Percentiles rank a stretch among this genome's conserved stretches.
These are phyloP conservation scores for Capra hircus DNA, from an alignment of 2,113 vertebrate genomes.

Conservation along the genomic window DNA sequence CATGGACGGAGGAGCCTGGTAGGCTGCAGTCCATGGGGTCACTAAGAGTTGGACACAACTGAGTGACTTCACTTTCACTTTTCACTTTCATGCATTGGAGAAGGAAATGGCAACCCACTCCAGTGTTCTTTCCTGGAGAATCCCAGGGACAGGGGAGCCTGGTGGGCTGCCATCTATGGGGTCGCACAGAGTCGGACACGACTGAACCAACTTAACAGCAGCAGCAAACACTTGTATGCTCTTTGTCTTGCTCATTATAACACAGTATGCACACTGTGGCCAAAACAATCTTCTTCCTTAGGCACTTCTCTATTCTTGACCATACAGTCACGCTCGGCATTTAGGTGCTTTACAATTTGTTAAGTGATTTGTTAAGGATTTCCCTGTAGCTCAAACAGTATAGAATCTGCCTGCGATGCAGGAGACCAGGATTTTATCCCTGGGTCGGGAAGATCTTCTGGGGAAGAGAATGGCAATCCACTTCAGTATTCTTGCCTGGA, in stretches of 20 bases:
- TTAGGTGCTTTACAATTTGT: neutral
- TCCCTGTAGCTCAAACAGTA: neutral
- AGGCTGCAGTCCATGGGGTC: too few species aligned
- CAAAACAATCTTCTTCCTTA: neutral
- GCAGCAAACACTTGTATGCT: neutral
- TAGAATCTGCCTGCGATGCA: neutral
- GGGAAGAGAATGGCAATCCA: neutral
- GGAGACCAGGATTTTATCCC: neutral
- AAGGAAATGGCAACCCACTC: too few species aligned
- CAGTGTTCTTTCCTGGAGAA: too few species aligned
- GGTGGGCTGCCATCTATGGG: too few species aligned
- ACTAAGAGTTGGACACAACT: fast-evolving
- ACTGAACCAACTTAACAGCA: too few species aligned
- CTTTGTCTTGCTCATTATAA: neutral
- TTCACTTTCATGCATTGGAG: too few species aligned
- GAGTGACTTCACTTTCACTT: too few species aligned
- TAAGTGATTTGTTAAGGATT: neutral
- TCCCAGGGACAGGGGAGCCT: fast-evolving
- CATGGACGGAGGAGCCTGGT: too few species aligned
- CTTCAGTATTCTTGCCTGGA: neutral
- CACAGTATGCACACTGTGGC: neutral
- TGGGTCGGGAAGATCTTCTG: neutral
- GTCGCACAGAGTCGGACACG: fast-evolving
- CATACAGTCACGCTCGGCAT: neutral
- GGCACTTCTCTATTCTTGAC: neutral